Base-by-base conservation (phyloP, 2,888 invertebrate species). In the Xestia ashworthii region DNA sequence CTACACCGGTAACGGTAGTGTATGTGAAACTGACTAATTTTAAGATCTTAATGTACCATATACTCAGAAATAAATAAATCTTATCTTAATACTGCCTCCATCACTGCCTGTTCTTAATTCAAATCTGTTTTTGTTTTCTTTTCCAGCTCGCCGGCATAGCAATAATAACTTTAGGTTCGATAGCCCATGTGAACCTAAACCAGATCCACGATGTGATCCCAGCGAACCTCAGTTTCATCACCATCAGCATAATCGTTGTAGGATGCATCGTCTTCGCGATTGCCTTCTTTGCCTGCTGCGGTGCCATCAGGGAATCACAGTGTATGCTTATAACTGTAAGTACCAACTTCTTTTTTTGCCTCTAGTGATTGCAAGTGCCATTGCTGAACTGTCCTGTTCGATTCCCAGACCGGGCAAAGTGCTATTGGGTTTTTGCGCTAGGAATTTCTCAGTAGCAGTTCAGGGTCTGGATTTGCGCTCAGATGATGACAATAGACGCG, bases 231-330 rank as follows among this genome's bases (percentile, higher is more conserved):
- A 82, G 3, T 3, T 62, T 74, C 16, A 9, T 94, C 16, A 88
- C 93, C 0, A 92, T 94, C 9, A 74, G 90, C 0, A 92, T 94
- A 4, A 77, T 90, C 0, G 74, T 93, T 5, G 90, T 94, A 41
- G 98, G 98, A 5, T 94, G 96, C 14, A 89, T 98, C 44, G 97
- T 98, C 0, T 98, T 98, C 88, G 92, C 98, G 75, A 97, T 98
- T 60, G 98, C 98, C 0, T 98, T 98, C 95, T 97, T 98, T 88
- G 99, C 98, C 81, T 99, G 99, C 93, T 99, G 98, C 90, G 99
- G 99, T 0, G 98, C 99, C 0, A 97, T 98, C 82, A 97, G 97
- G 70, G 98, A 98, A 92, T 98, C 98, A 84, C 97, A 98, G 90
- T 98, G 98, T 94, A 98, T 98, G 97, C 97, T 98, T 12, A 95